Conservation (phyloP, 2,113 vertebrate species). For the Eolophus roseicapilla region DNA sequence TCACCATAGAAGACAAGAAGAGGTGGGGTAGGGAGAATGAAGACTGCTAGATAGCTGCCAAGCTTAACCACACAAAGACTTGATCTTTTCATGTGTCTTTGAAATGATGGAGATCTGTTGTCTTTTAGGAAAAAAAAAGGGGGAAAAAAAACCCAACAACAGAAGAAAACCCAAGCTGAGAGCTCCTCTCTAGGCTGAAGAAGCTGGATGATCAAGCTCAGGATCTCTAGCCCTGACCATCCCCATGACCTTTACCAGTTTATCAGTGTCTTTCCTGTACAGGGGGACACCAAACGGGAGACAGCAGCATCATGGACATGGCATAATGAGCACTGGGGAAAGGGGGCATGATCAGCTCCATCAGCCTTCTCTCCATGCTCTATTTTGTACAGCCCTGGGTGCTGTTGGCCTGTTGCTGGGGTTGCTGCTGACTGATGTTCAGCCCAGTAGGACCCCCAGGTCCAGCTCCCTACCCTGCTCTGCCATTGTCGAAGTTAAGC, state of each 20-base stretch:
- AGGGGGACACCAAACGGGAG: not conserved
- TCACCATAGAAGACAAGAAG: not conserved
- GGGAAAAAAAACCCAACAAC: accelerated
- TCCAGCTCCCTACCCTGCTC: accelerated
- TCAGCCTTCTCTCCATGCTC: not conserved
- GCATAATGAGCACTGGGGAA: not conserved
- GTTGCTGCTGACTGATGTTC: not conserved
- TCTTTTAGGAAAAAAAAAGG: not conserved
- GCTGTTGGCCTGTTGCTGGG: accelerated
- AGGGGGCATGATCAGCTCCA: not conserved
- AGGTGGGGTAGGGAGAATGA: accelerated
- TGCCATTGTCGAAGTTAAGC: not conserved
- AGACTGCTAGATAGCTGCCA: not conserved
- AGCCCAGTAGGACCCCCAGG: not conserved
- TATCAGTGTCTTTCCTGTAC: not conserved
- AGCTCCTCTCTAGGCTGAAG: not conserved
- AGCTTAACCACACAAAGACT: not conserved
- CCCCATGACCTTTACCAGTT: not conserved
- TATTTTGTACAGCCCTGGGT: accelerated
- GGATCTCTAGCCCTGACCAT: not conserved
- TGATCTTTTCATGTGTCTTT: not conserved
- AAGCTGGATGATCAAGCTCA: not conserved
- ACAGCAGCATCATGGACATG: accelerated
- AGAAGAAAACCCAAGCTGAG: not conserved
- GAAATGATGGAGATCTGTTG: not conserved